Base-by-base conservation (phyloP, 2,797 vertebrate species). In the Apodemus agrarius region DNA sequence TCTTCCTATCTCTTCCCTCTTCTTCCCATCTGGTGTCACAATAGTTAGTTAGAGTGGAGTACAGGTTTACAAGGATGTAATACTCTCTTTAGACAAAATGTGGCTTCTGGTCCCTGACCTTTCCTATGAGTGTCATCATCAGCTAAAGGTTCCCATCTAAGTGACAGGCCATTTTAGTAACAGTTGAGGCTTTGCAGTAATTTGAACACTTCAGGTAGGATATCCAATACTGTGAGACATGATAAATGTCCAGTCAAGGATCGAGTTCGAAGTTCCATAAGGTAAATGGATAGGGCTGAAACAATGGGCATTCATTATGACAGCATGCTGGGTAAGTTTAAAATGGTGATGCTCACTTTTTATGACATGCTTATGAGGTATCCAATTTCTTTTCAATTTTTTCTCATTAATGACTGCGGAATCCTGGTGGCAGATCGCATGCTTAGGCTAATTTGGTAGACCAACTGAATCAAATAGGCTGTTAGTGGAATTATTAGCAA, bases 61-160 rank as follows among this genome's bases (percentile, higher is more conserved):
- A 40, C 26, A 94, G 61, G 88, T 93, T 87, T 92, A 46, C 88
- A 78, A 91, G 59, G 29, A 40, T 52, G 6, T 94, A 87, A 97
- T 57, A 40, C 76, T 96, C 86, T 67, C 46, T 59, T 43, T 72
- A 24, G 8, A 43, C 26, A 69, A 89, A 92, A 78, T 89, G 40
- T 79, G 22, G 93, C 92, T 72, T 94, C 89, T 93, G 46, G 94
- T 65, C 46, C 19, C 11, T 78, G 65, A 29, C 11, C 31, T 89
- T 87, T 79, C 26, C 52, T 49, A 76, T 79, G 90, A 67, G 88
- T 63, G 82, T 93, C 6, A 49, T 17, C 57, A 9, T 65, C 37
- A 95, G 79, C 91, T 96, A 26, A 90, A 92, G 29, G 72, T 91
- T 76, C 22, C 85, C 97, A 97, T 96, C 65, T 69, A 96, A 96